Evolutionary conservation across 2,888 invertebrate genomes (phyloP).

Genomic region (Chalcis sispes): DNA sequence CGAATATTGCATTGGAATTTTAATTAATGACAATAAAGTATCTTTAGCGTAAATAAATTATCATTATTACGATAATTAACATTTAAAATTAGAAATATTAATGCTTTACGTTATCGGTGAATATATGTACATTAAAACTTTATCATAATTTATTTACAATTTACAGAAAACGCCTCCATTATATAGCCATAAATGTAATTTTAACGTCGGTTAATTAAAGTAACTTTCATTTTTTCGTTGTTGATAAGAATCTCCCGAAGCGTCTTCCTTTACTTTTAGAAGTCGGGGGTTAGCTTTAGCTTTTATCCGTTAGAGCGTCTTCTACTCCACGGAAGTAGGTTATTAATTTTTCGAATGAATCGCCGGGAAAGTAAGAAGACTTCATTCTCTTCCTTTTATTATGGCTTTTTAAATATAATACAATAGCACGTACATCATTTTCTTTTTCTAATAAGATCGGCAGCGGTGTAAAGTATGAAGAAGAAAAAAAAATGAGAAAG

Average conservation of each 20-base stretch:
- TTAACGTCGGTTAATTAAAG: constrained; percentile 4
- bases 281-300: constrained; percentile 11
- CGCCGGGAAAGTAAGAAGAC: not conserved
- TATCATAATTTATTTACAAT: too few relatives aligned
- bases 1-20: too few relatives aligned
- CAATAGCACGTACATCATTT: constrained; percentile 25
- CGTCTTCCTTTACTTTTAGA: not conserved
- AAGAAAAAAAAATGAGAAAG: not conserved
- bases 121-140: too few relatives aligned
- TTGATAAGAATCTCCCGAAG: too few relatives aligned
- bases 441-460: constrained; percentile 31
- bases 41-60: too few relatives aligned
- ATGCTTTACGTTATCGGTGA: too few relatives aligned
- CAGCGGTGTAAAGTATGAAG: not conserved
- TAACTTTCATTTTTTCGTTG: too few relatives aligned
- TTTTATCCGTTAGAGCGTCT: constrained; percentile 16
- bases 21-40: too few relatives aligned
- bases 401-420: constrained; percentile 32
- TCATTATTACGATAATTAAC: too few relatives aligned
- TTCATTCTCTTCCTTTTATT: constrained; percentile 26
- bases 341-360: constrained; percentile 45
- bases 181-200: too few relatives aligned
- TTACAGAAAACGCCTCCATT: too few relatives aligned
- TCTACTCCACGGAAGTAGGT: constrained; percentile 4
- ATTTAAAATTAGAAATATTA: too few relatives aligned